Conservation (phyloP, 2,113 vertebrate species). For the Corythornis cristatus region DNA sequence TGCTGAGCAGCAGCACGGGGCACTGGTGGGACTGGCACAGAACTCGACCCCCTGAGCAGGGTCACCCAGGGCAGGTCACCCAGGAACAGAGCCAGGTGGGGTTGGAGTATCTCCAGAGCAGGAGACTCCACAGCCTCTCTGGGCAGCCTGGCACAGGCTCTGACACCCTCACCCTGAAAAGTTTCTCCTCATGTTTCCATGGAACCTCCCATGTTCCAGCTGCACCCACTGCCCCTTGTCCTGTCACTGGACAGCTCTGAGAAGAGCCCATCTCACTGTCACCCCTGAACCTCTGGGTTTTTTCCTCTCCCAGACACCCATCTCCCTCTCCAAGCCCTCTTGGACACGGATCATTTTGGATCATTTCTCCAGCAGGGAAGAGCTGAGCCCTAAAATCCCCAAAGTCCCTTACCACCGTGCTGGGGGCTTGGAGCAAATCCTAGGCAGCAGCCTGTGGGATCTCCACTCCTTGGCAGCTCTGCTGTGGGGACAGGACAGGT, state of each 20-base stretch:
- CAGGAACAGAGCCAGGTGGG: too few species aligned
- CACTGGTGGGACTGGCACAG: neutral
- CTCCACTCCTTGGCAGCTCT: neutral
- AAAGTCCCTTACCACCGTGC: neutral
- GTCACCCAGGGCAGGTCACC: too few species aligned
- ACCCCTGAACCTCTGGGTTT: rapidly evolving
- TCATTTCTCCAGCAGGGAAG: neutral
- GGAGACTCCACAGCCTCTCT: too few species aligned
- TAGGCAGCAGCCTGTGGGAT: neutral
- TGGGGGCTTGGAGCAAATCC: neutral
- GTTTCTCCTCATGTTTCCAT: too few species aligned
- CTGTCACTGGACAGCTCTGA: too few species aligned
- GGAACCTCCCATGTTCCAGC: too few species aligned
- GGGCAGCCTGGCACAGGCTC: too few species aligned
- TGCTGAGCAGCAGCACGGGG: neutral
- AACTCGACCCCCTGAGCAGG: rapidly evolving
- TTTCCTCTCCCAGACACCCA: neutral
- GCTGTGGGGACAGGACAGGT: neutral
- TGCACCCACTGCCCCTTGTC: too few species aligned
- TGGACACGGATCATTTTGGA: neutral
- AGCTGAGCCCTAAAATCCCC: neutral
- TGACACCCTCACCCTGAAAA: too few species aligned
- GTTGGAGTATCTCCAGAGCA: too few species aligned
- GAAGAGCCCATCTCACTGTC: neutral
- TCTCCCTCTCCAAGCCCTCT: neutral